Conservation (phyloP, 2,113 vertebrate genomes). For the Indicator maculatus region DNA sequence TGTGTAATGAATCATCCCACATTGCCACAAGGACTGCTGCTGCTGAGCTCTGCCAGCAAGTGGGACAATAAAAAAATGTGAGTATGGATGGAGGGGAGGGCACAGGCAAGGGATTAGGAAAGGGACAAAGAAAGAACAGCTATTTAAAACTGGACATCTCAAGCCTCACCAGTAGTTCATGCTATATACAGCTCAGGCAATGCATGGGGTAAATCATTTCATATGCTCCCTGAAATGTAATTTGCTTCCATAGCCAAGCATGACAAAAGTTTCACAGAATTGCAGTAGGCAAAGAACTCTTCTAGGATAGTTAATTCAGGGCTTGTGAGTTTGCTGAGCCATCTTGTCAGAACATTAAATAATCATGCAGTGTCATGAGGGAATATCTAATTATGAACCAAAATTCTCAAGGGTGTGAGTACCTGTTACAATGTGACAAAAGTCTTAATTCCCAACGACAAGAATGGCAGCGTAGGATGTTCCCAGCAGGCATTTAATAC, state of each 20-base stretch:
- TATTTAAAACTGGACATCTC: slow-evolving; percentile 17
- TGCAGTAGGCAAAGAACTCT: slow-evolving; percentile 21
- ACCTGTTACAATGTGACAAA: background rate
- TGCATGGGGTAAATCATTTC: slow-evolving; percentile 35
- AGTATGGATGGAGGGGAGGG: background rate
- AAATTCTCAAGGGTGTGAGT: slow-evolving; percentile 31
- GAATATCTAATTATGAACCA: slow-evolving; percentile 43
- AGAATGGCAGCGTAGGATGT: background rate
- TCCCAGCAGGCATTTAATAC: slow-evolving; percentile 34
- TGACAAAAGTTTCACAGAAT: slow-evolving; percentile 37
- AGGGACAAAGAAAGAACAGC: background rate
- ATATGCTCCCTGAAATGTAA: slow-evolving; percentile 48
- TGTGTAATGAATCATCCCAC: slow-evolving; percentile 31
- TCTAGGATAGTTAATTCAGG: slow-evolving; percentile 22
- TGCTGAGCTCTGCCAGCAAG: slow-evolving; percentile 3
- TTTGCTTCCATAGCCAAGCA: slow-evolving; percentile 52
- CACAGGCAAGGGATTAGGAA: background rate
- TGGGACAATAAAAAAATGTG: background rate
- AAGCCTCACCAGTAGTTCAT: background rate
- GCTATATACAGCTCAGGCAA: slow-evolving; percentile 3
- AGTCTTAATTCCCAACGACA: slow-evolving; percentile 30
- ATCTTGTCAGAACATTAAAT: slow-evolving; percentile 49
- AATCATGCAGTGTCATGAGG: slow-evolving; percentile 23
- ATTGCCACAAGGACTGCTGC: background rate
- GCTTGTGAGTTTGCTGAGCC: slow-evolving; percentile 3